Evolutionary conservation across 2,113 vertebrate genomes (phyloP).

Genomic region (Dasyprocta punctata): DNA sequence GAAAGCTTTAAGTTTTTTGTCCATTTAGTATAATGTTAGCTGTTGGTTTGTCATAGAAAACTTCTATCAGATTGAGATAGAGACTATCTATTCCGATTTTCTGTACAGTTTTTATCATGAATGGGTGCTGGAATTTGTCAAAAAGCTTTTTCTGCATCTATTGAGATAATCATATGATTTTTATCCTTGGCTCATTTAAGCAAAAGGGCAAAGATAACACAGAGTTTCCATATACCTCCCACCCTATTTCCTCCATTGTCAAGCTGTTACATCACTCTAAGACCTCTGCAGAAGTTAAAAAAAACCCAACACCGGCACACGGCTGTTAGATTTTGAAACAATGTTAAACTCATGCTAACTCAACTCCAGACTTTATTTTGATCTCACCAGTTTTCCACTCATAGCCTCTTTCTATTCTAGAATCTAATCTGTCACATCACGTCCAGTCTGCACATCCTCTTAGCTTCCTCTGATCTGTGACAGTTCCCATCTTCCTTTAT

Average conservation of each 20-base stretch:
- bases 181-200: no score
- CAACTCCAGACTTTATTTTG: neutral
- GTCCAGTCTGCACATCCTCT: fast-evolving
- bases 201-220: neutral
- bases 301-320: fast-evolving
- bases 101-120: no score
- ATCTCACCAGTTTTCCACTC: neutral
- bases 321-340: neutral
- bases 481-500: neutral
- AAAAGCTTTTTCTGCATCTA: no score
- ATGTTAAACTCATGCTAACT: neutral
- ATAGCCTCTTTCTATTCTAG: neutral
- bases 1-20: no score
- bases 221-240: fast-evolving
- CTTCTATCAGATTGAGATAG: no score
- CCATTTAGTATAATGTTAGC: no score
- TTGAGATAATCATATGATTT: no score
- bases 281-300: neutral
- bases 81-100: no score
- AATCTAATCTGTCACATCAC: neutral
- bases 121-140: no score
- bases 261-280: fast-evolving
- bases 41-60: no score
- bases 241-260: fast-evolving
- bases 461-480: neutral